Base-by-base conservation (phyloP, 1,140 invertebrate species). In the Prorops nasuta region DNA sequence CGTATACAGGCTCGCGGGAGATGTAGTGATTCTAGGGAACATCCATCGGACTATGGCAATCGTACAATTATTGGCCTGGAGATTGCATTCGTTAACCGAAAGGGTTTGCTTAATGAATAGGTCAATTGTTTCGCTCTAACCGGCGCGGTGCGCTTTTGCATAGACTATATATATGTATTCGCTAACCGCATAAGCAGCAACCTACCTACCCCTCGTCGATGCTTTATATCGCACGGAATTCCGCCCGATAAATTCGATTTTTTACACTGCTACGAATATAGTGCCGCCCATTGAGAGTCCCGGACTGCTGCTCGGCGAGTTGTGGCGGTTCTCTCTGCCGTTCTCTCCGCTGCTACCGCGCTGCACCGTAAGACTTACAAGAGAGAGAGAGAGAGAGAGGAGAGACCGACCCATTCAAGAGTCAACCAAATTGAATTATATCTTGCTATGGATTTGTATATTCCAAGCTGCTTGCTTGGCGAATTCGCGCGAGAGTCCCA, bases 401-500 rank as follows among this genome's bases (percentile, higher is more conserved):
- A 58, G 51, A 44, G 51, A 28, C 39, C 18, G 55, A 21, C 49
- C 60, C 64, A 63, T 65, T 65, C 64, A 63, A 65, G 64, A 67
- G 64, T 67, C 63, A 67, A 57, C 32, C 44, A 44, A 34, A 38
- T 51, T 67, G 64, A 67, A 63, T 65, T 65, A 65, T 65, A 65
- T 43, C 53, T 36, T 48, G 53, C 51, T 50, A 55, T 36, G 55
- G 51, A 63, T 60, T 63, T 44, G 60, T 57, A 56, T 41, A 49
- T 38, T 41, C 19, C 12, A 28, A 36, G 18, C 4, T n/a, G n/a
- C n/a, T 21, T 43, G 31, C 35, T 32, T 47, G 40, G 44, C 44
- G 51, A 56, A 53, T 58, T 61, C 47, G 48, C 52, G 45, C 44
- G n/a, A n/a, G n/a, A n/a, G n/a, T n/a, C 54, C 42, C 31, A 43